These are phyloP conservation scores for Melanotaenia duboulayi DNA, from an alignment of 2,113 vertebrate species.

Conservation along the genomic window DNA sequence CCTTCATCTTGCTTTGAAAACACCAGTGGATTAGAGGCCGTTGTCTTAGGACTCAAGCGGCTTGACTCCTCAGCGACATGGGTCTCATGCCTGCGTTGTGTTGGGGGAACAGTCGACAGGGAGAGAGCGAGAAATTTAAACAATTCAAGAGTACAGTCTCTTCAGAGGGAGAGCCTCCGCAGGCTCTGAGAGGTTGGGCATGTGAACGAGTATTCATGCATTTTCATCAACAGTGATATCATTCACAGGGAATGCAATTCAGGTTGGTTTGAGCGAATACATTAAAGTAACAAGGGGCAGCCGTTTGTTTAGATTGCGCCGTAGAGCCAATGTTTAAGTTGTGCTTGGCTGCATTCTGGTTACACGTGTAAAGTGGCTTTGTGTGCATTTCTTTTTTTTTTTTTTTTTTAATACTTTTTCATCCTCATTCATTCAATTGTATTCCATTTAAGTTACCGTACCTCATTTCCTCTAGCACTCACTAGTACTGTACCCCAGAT, in stretches of 20 bases:
- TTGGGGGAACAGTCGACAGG: slow-evolving; percentile 57
- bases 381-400: slow-evolving; percentile 38
- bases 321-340: slow-evolving; percentile 54
- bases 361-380: slow-evolving; percentile 52
- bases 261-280: slow-evolving; percentile 65
- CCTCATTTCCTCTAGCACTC: slow-evolving; percentile 14
- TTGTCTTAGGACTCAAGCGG: slow-evolving; percentile 68
- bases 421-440: slow-evolving; percentile 38
- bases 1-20: slow-evolving; percentile 76
- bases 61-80: slow-evolving; percentile 67
- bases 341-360: slow-evolving; percentile 56
- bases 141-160: slow-evolving; percentile 64
- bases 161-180: slow-evolving; percentile 58
- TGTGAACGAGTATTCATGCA: slow-evolving; percentile 71
- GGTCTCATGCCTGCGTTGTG: slow-evolving; percentile 69
- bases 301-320: slow-evolving; percentile 56
- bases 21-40: slow-evolving; percentile 75
- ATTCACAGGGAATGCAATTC: slow-evolving; percentile 68
- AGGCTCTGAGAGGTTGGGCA: slow-evolving; percentile 57
- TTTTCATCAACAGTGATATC: slow-evolving; percentile 76
- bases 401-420: slow-evolving; percentile 17
- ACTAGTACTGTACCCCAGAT: slow-evolving; percentile 39
- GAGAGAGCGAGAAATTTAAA: slow-evolving; percentile 55
- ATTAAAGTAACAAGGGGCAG: slow-evolving; percentile 60
- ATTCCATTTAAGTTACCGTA: slow-evolving; percentile 41